Evolutionary conservation across 1,140 invertebrate genomes (phyloP).

Genomic region (Nasonia giraulti): DNA sequence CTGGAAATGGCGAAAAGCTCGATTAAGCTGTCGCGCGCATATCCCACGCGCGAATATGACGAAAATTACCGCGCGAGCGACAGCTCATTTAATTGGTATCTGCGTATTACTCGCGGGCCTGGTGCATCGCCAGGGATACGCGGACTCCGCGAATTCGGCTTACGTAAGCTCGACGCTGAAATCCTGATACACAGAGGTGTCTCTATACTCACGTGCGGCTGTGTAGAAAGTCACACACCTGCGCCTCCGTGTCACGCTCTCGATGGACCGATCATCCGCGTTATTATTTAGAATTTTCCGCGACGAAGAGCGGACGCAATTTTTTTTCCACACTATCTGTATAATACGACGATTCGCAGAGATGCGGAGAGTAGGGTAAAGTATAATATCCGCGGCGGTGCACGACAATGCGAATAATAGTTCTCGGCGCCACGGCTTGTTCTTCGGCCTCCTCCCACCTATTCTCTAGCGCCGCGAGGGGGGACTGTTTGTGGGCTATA

Average conservation of each 20-base stretch:
- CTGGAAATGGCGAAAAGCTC: neutral
- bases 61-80: constrained; percentile 49
- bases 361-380: neutral
- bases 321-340: neutral
- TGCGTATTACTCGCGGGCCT: constrained; percentile 58
- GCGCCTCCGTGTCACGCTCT: constrained; percentile 13
- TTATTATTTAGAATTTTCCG: neutral
- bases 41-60: neutral
- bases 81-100: constrained; percentile 58
- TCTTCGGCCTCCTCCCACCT: neutral
- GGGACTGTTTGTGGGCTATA: neutral
- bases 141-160: neutral
- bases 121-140: constrained; percentile 55
- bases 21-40: neutral
- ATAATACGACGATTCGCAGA: neutral
- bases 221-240: neutral
- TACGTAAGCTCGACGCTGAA: neutral
- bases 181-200: neutral
- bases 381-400: neutral
- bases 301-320: neutral
- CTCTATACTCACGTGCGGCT: neutral
- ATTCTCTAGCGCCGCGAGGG: neutral
- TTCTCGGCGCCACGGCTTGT: neutral
- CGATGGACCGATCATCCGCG: neutral
- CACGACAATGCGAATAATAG: constrained; percentile 48